phyloP scores from a whole-genome alignment of 2,113 vertebrate genomes.

The Mesitornis unicolor region DNA sequence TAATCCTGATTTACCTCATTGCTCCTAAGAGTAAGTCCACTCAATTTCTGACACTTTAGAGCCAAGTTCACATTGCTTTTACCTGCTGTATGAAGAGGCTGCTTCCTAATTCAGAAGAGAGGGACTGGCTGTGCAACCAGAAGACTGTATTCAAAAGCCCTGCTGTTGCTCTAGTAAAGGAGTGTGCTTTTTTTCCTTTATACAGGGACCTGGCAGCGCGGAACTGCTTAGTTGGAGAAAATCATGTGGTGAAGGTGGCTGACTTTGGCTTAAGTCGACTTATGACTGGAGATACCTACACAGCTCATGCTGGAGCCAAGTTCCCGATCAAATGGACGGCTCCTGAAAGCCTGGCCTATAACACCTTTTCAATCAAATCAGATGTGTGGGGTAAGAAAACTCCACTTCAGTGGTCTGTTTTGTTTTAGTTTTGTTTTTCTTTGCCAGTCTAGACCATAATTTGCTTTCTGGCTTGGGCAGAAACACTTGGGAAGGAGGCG shows the following conservation, averaged over 20 bases:
- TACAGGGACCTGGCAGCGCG: conserved; percentile 93
- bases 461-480: background rate
- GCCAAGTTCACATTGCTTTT: background rate
- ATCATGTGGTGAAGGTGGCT: conserved; percentile 97
- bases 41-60: background rate
- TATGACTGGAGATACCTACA: conserved; percentile 98
- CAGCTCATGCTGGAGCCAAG: conserved; percentile 97
- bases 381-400: conserved; percentile 93
- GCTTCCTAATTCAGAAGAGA: background rate
- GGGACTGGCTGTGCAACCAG: background rate
- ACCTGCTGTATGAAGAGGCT: background rate
- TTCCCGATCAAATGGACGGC: conserved; percentile 99
- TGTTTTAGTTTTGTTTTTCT: background rate
- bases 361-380: conserved; percentile 99
- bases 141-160: background rate
- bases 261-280: conserved; percentile 95
- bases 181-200: background rate
- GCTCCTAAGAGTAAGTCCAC: background rate
- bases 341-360: conserved; percentile 96
- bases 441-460: background rate
- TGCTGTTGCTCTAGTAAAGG: background rate
- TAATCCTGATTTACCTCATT: background rate
- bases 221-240: conserved; percentile 97
- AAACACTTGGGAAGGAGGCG: background rate
- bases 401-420: background rate